Conservation (phyloP, 2,113 vertebrate genomes). For the Salvelinus alpinus region DNA sequence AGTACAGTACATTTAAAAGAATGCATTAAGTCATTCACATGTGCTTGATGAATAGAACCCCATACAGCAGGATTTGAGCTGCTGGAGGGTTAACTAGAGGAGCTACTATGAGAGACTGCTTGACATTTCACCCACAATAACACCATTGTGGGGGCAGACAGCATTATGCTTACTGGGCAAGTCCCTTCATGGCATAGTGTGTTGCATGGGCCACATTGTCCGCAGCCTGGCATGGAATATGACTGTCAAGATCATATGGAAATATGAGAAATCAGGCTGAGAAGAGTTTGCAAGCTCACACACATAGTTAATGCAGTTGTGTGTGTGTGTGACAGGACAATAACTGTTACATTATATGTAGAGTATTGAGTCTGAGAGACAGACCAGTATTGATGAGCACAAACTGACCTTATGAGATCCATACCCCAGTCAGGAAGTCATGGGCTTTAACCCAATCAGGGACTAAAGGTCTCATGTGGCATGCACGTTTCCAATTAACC, state of each 20-base stretch:
- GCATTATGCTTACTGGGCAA: neutral
- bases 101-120: slow-evolving; percentile 29
- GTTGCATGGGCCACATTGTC: slow-evolving; percentile 37
- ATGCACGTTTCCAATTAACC: too few relatives aligned
- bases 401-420: slow-evolving; percentile 6
- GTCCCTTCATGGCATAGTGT: neutral
- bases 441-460: neutral
- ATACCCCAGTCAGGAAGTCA: neutral
- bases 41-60: too few relatives aligned
- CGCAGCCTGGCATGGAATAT: slow-evolving; percentile 9
- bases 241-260: slow-evolving; percentile 35
- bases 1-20: neutral
- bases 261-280: slow-evolving; percentile 40
- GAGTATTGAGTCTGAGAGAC: slow-evolving; percentile 4
- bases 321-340: slow-evolving; percentile 33
- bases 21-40: neutral
- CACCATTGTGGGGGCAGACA: slow-evolving; percentile 37
- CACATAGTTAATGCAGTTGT: neutral
- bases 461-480: neutral
- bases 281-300: slow-evolving; percentile 26
- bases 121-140: slow-evolving; percentile 64
- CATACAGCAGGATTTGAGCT: too few relatives aligned
- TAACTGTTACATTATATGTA: slow-evolving; percentile 6
- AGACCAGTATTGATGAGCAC: neutral
- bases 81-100: neutral